These are phyloP conservation scores for Origma solitaria DNA, from an alignment of 2,113 vertebrate genomes.

Conservation along the genomic window DNA sequence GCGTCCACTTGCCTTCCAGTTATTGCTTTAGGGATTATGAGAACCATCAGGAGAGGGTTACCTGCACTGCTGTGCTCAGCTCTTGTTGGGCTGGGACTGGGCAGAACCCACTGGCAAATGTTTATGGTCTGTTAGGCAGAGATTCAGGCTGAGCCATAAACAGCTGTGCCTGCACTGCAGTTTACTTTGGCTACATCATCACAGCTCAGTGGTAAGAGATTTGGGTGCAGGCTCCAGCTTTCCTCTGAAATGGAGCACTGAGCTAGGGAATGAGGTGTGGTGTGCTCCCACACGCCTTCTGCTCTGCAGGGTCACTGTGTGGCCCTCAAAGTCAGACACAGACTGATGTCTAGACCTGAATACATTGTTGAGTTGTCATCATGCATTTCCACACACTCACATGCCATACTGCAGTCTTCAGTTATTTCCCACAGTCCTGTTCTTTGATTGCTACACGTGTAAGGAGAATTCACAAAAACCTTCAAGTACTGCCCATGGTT, in stretches of 20 bases:
- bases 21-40: neutral
- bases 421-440: neutral
- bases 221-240: neutral
- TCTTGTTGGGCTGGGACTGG: neutral
- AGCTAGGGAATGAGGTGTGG: neutral
- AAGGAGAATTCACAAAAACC: neutral
- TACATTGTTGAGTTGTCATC: neutral
- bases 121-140: neutral
- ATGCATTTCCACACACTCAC: neutral
- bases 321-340: neutral
- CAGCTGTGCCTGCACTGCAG: accelerated
- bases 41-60: neutral
- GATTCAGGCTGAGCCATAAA: neutral
- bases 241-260: neutral
- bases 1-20: neutral
- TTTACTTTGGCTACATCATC: neutral
- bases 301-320: neutral
- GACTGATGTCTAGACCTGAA: neutral
- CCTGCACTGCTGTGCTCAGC: neutral
- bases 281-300: neutral
- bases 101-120: neutral
- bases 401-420: neutral
- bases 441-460: neutral
- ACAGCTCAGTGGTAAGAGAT: neutral
- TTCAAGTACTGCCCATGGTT: neutral